Base-by-base conservation (phyloP, 2,797 vertebrate species). In the Loris lydekkerianus region DNA sequence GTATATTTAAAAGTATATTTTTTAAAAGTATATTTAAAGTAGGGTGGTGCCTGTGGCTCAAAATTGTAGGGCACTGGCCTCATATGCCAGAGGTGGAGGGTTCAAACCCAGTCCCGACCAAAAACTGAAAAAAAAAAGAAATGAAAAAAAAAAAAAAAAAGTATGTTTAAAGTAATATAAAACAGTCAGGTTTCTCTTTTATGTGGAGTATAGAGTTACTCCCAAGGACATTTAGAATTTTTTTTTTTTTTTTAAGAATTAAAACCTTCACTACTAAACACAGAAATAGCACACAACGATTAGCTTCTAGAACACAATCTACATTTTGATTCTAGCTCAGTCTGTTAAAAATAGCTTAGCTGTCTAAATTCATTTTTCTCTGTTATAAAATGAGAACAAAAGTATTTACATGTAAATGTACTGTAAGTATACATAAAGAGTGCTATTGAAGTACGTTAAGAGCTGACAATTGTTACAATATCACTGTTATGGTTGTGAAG, bases 331-430 rank as follows among this genome's bases (percentile, higher is more conserved):
- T 40, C 37, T 84, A 58, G 7, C 3, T 82, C 88, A 56, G 6
- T 37, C 29, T 80, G 5, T 86, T 72, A 86, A 87, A 97, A 77
- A 83, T 92, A 49, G 53, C 15, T 78, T 60, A 61, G 49, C 18
- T 89, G 69, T 95, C 88, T 84, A 92, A 61, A 92, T 93, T 80
- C 69, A 88, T 93, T 94, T 95, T 94, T 63, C 77, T 84, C 95
- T 92, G 84, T 75, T 97, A 58, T 85, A 27, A 92, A 96, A 92
- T 89, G 58, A 20, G 10, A 91, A 81, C 75, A 82, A n/a, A 1
- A 61, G 27, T 46, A 73, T 3, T 77, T 86, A 78, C 7, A 46
- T 53, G 21, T 65, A 83, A 63, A 14, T 11, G 70, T 56, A 46
- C 70, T 77, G 2, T 82, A 73, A 86, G 13, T 76, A 40, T 25